Conservation (phyloP, 2,113 vertebrate species). For the Microtus richardsoni region DNA sequence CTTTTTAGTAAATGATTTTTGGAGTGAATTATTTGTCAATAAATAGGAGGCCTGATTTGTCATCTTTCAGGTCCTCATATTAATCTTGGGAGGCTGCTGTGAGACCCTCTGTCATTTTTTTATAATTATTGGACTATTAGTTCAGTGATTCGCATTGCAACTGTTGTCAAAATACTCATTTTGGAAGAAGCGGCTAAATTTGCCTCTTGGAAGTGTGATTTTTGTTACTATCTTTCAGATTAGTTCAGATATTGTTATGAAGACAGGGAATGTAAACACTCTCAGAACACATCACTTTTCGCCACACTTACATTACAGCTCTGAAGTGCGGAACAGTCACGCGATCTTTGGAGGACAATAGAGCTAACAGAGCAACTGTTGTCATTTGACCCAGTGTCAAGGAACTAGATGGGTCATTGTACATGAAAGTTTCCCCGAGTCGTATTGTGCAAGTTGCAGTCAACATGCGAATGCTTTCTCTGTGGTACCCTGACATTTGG, state of each 20-base stretch:
- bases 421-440: constrained; percentile 17
- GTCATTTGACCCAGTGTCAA: constrained; percentile 34
- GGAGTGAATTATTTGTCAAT: not conserved
- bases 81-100: not conserved
- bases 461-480: not conserved
- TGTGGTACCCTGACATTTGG: constrained; percentile 48
- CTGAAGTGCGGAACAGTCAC: not conserved
- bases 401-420: not conserved
- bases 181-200: constrained; percentile 21
- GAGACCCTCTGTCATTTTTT: not conserved
- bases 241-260: not conserved
- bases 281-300: not conserved
- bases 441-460: not conserved
- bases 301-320: not conserved
- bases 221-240: not conserved
- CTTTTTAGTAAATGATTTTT: constrained; percentile 31
- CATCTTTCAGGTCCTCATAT: constrained; percentile 36
- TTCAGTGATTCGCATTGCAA: not conserved
- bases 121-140: not conserved
- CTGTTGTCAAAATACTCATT: constrained; percentile 24
- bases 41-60: not conserved
- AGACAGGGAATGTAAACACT: not conserved
- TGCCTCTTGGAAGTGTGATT: not conserved
- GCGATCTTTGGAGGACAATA: not conserved
- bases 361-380: not conserved